phyloP scores from a whole-genome alignment of 2,888 invertebrate species.

The Bimastos eiseni region DNA sequence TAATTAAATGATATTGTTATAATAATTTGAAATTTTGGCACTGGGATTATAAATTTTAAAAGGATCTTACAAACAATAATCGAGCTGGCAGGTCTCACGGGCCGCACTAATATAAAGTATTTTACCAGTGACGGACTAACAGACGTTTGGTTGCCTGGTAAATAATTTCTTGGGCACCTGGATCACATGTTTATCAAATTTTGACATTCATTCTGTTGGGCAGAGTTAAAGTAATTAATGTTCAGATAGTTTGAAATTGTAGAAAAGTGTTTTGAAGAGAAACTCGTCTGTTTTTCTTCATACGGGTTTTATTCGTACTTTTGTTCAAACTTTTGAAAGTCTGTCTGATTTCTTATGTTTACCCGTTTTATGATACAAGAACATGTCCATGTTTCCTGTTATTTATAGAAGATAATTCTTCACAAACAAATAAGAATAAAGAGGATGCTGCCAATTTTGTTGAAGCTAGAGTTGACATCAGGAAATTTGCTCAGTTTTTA shows the following conservation, averaged over 20 bases:
- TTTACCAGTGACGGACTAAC: no score
- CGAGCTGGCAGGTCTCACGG: no score
- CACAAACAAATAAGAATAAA: constrained; percentile 10
- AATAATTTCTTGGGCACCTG: no score
- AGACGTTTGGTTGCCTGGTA: no score
- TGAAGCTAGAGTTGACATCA: constrained; percentile 71
- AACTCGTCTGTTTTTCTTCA: background rate
- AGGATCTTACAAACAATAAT: no score
- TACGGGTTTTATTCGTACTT: no score
- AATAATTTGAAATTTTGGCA: no score
- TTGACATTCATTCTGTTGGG: background rate
- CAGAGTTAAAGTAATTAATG: background rate
- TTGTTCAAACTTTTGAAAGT: background rate
- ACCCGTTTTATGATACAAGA: background rate
- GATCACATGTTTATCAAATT: no score
- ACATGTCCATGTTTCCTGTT: background rate
- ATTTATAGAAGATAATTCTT: constrained; percentile 13
- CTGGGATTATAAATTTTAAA: no score
- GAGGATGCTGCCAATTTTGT: constrained; percentile 48
- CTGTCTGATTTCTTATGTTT: background rate
- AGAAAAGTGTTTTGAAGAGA: background rate
- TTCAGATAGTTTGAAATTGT: background rate
- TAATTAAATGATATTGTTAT: no score
- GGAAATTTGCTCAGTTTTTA: constrained; percentile 78
- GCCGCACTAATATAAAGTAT: no score